Base-by-base conservation (phyloP, 2,797 vertebrate genomes). In the Astyanax mexicanus region DNA sequence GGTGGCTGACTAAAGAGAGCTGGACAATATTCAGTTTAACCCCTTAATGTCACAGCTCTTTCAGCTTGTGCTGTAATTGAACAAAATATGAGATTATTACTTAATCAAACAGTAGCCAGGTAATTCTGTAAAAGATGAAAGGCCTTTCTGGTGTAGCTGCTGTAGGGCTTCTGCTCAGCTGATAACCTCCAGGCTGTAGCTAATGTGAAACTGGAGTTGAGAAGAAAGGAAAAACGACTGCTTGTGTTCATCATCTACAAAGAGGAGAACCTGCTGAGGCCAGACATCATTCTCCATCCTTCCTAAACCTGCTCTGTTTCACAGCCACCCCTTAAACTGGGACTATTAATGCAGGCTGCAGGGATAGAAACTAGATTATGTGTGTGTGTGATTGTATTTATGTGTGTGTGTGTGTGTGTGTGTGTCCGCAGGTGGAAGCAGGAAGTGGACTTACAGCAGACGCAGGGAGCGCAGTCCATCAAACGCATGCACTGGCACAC, bases 401-500 rank as follows among this genome's bases (percentile, higher is more conserved):
- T 65, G 51, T 38, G 57, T 61, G 42, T 47, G 67, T 67, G 78
- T 17, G 55, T 75, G 75, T 37, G 81, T 58, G 54, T 54, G 29
- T 44, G 52, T 55, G 65, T 44, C 69, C 49, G 74, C 23, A 38
- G 23, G 64, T 74, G 37, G 87, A 82, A 75, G 73, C 73, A 74
- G 83, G 79, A 80, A 70, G 58, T 55, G 6, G 74, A 96, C 97
- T 98, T 89, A 99, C 97, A 99, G 92, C 81, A 99, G 95, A 21
- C 97, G 94, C 40, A 99, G 96, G 0, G 97, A 95, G 60, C 93
- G 94, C 69, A 99, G 95, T 2, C 98, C 97, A 0, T 93, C 87
- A 80, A 99, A 99, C 6, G 98, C 96, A 0, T 97, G 95, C 66
- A 94, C 84, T 0, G 97, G 97, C 78, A 99, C 94, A 89, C 98